Evolutionary conservation across 1,140 invertebrate genomes (phyloP).

Genomic region (Parasteatoda tepidariorum): DNA sequence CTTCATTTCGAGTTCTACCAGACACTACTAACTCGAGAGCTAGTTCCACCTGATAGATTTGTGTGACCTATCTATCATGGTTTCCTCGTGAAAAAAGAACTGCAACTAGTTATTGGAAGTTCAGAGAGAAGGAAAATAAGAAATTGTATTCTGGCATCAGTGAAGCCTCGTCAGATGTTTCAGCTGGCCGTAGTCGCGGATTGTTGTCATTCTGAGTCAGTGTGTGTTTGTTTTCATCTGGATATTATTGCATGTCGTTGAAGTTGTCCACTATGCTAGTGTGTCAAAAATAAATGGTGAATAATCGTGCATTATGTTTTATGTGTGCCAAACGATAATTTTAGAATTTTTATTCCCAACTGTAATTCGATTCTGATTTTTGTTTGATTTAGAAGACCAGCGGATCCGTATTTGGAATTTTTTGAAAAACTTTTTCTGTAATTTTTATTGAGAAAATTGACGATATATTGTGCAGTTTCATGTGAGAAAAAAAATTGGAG

Average conservation of each 20-base stretch:
- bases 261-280: conserved; percentile 9
- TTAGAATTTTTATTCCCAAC: background rate
- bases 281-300: background rate
- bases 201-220: conserved; percentile 8
- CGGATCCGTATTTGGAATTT: too few relatives aligned
- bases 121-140: conserved; percentile 29
- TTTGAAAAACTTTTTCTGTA: too few relatives aligned
- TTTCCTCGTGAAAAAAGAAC: conserved; percentile 32
- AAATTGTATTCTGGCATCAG: conserved; percentile 34
- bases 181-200: conserved; percentile 29
- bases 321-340: background rate
- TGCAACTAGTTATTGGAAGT: conserved; percentile 38
- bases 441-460: too few relatives aligned
- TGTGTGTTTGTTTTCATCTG: background rate
- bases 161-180: background rate
- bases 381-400: too few relatives aligned
- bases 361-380: too few relatives aligned
- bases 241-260: background rate
- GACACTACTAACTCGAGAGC: conserved; percentile 2
- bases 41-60: conserved; percentile 45
- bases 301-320: background rate
- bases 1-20: background rate
- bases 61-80: conserved; percentile 45
- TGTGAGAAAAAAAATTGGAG: too few relatives aligned
- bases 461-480: too few relatives aligned